phyloP scores from a whole-genome alignment of 2,797 vertebrate genomes.

The Rousettus madagascariensis region DNA sequence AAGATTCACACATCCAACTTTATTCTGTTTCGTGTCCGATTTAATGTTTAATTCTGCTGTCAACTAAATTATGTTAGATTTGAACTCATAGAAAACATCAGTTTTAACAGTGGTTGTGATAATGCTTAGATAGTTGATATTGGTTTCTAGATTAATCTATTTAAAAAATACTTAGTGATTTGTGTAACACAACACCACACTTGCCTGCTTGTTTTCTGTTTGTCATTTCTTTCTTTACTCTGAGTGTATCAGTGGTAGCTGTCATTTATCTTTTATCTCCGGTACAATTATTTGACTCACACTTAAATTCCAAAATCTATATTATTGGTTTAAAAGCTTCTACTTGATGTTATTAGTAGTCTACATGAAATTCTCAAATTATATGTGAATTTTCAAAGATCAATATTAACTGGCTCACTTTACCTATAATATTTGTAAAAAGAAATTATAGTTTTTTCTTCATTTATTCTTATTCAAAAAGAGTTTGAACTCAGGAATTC shows the following conservation, averaged over 20 bases:
- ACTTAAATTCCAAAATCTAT: constrained; percentile 29
- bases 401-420: background rate
- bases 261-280: background rate
- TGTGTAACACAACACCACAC: background rate
- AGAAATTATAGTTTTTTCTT: constrained; percentile 4
- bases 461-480: constrained; percentile 38
- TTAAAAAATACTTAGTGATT: constrained; percentile 30
- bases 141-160: background rate
- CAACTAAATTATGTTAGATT: constrained; percentile 27
- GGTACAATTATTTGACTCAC: background rate
- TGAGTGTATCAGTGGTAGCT: background rate
- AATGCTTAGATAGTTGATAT: background rate
- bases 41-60: constrained; percentile 21
- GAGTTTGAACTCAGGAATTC: constrained; percentile 9
- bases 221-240: background rate
- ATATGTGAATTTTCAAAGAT: constrained; percentile 37
- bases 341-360: background rate
- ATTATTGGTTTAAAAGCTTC: constrained; percentile 9
- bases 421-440: background rate
- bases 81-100: constrained; percentile 23
- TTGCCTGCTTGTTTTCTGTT: background rate
- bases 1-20: background rate
- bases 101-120: background rate
- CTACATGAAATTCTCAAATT: constrained; percentile 25
- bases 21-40: constrained; percentile 32